These are phyloP conservation scores for Notocelia uddmanniana DNA, from an alignment of 2,888 invertebrate species.

Conservation along the genomic window DNA sequence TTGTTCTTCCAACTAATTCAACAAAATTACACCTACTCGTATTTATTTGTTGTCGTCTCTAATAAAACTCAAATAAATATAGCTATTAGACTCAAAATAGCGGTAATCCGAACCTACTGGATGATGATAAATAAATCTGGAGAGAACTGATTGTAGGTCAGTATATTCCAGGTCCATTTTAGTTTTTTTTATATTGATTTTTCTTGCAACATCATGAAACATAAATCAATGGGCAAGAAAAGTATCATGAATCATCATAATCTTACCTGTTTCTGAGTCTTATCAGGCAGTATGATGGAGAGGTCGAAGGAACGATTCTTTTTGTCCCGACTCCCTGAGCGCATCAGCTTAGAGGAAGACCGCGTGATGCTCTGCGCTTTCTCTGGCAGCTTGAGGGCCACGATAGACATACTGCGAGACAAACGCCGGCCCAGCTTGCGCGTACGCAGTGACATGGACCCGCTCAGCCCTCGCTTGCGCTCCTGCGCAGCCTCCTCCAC, in stretches of 20 bases:
- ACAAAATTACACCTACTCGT: slow-evolving; percentile 20
- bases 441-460: slow-evolving; percentile 81
- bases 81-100: slow-evolving; percentile 13
- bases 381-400: slow-evolving; percentile 84
- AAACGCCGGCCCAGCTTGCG: slow-evolving; percentile 82
- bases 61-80: slow-evolving; percentile 20
- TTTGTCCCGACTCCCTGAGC: slow-evolving; percentile 85
- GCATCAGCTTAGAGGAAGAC: slow-evolving; percentile 85
- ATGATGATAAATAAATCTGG: slow-evolving; percentile 1
- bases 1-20: slow-evolving; percentile 19
- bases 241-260: neutral
- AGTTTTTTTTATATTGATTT: no score
- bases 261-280: slow-evolving; percentile 87
- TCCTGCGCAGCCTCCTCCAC: slow-evolving; percentile 61
- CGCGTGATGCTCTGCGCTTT: slow-evolving; percentile 87
- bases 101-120: neutral
- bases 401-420: slow-evolving; percentile 85
- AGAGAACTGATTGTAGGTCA: neutral
- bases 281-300: slow-evolving; percentile 88
- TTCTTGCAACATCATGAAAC: neutral
- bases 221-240: neutral
- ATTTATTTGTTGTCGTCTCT: slow-evolving; percentile 5
- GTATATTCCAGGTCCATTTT: neutral
- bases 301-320: slow-evolving; percentile 86
- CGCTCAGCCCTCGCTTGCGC: slow-evolving; percentile 75